phyloP scores from a whole-genome alignment of 2,888 invertebrate species.

The Gortyna flavago region DNA sequence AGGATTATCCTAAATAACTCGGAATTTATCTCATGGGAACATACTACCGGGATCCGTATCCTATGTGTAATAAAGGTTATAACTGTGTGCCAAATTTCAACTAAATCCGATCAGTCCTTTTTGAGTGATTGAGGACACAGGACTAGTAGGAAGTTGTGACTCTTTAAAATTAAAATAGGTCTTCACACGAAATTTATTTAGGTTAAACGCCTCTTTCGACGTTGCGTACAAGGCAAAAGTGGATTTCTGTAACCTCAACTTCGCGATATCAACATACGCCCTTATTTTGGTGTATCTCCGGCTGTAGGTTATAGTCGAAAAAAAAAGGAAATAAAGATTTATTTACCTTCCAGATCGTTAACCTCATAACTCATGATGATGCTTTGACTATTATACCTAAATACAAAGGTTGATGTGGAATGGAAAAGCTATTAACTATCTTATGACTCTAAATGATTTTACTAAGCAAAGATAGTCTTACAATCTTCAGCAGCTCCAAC shows the following conservation, averaged over 20 bases:
- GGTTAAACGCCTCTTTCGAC: background rate
- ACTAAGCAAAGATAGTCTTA: too few relatives aligned
- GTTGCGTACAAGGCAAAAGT: background rate
- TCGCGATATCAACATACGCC: background rate
- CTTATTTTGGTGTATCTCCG: background rate
- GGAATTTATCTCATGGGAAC: background rate
- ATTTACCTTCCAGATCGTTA: slow-evolving; percentile 18
- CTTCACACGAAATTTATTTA: background rate
- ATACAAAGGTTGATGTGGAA: background rate
- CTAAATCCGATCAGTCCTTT: too few relatives aligned
- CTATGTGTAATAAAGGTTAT: too few relatives aligned
- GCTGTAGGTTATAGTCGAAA: background rate
- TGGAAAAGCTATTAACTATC: background rate
- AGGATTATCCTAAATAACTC: too few relatives aligned
- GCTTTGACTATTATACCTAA: background rate
- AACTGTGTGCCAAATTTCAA: too few relatives aligned
- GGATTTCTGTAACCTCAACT: background rate
- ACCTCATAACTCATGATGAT: slow-evolving; percentile 25
- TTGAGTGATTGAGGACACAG: too few relatives aligned
- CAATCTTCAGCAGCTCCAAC: too few relatives aligned
- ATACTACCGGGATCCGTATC: background rate
- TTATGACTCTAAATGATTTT: background rate
- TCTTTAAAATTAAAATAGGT: background rate
- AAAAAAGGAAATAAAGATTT: slow-evolving; percentile 1
- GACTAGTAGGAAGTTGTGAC: background rate